A percentile compares a stretch with the other conserved stretches of the same genome.
phyloP scores from a whole-genome alignment of 1,140 invertebrate species.

The Heliconius hermathena region DNA sequence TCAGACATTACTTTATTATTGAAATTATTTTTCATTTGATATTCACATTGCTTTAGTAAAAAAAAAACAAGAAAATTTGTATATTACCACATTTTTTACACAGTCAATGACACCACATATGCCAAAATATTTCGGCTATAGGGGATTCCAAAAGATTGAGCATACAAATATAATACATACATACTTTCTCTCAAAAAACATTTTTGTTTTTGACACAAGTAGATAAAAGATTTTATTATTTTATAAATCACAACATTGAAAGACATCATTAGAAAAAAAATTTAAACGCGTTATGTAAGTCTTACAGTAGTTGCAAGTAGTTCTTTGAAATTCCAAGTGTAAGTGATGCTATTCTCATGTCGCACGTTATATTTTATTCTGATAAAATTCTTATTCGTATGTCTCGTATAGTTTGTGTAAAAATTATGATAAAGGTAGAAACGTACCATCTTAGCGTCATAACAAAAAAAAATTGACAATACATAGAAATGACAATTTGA shows the following conservation, averaged over 20 bases:
- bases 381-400: background rate
- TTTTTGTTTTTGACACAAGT: too few species aligned
- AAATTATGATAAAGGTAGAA: background rate
- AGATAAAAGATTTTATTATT: too few species aligned
- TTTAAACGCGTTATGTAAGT: constrained; percentile 11
- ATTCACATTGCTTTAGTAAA: too few species aligned
- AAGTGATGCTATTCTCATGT: constrained; percentile 18
- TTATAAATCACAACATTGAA: background rate
- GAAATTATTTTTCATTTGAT: too few species aligned
- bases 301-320: constrained; percentile 12
- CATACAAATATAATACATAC: too few species aligned
- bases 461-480: background rate
- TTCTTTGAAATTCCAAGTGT: constrained; percentile 9
- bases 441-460: background rate
- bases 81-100: too few species aligned
- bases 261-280: background rate
- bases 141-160: too few species aligned
- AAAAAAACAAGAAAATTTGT: too few species aligned
- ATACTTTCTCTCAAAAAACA: too few species aligned
- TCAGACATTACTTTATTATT: too few species aligned
- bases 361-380: background rate
- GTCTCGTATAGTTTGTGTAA: background rate
- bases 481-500: background rate
- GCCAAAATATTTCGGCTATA: too few species aligned
- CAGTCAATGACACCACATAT: too few species aligned